Base-by-base conservation (phyloP, 2,888 invertebrate species). In the Theristus sp. region DNA sequence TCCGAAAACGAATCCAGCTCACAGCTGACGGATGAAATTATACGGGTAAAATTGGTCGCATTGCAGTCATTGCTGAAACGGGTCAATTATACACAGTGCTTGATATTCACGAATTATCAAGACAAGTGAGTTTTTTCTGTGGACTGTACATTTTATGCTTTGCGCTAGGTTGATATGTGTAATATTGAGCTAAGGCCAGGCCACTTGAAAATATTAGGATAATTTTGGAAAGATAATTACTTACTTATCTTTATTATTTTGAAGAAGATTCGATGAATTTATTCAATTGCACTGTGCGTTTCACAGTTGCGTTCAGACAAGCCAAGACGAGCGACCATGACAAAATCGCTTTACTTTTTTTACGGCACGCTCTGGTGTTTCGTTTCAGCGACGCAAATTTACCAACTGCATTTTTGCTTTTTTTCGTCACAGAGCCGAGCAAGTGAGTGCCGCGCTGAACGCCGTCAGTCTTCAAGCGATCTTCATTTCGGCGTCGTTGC, bases 81-180 rank as follows among this genome's bases (percentile, higher is more conserved):
- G 62, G 78, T 86, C 59, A 78, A 83, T 25, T 96, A 89, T 73
- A 86, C 86, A 60, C 96, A 98, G 75, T 87, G 88, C 71, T 77
- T 98, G 10, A 81, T 94, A 57, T 98, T 96, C 77, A 85, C 87
- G 62, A 89, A 89, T 74, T 86, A 85, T 69, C 87, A 89, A 75
- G 82, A 82, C 2, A 78, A 81, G 83, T 83, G 73, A 68, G 69
- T 66, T 25, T 3, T 17, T 49, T 10, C n/a, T n/a, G n/a, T n/a
- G 13, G 38, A 13, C 13, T 20, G 38, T 38, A 20, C 38, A 24
- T 49, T 6, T 38, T 17, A 6, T 38, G 38, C 17, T 38, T 38
- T 38, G 38, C 38, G n/a, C n/a, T n/a, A n/a, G n/a, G n/a, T n/a
- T n/a, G n/a, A n/a, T n/a, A n/a, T n/a, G n/a, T n/a, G n/a, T n/a